These are phyloP conservation scores for Zaprionus gabonicus DNA, from an alignment of 1,140 invertebrate genomes.

Conservation along the genomic window DNA sequence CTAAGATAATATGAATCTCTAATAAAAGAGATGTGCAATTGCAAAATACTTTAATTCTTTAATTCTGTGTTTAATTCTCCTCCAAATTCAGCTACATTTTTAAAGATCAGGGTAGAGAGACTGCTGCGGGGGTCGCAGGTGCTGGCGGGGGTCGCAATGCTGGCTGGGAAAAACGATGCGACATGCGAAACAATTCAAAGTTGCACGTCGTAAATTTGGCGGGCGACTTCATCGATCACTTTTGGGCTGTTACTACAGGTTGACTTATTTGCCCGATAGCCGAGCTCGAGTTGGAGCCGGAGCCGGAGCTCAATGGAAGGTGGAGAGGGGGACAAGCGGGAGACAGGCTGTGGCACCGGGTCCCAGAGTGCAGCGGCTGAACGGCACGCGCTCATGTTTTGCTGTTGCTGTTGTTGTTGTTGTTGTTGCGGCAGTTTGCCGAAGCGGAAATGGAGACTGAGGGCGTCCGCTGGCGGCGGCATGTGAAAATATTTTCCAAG, in stretches of 20 bases:
- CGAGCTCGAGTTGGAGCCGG: constrained; percentile 10
- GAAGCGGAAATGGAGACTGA: constrained; percentile 70
- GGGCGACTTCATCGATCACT: constrained; percentile 83
- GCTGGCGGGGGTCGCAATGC: constrained; percentile 2
- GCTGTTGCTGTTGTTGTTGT: constrained; percentile 35
- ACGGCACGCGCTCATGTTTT: constrained; percentile 76
- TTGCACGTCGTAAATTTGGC: constrained; percentile 83
- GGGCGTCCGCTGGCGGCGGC: constrained; percentile 54
- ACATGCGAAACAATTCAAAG: constrained; percentile 83
- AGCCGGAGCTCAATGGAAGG: not conserved
- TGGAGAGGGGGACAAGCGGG: constrained; percentile 10
- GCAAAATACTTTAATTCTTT: no score
- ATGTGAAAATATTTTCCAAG: constrained; percentile 81
- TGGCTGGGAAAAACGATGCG: constrained; percentile 76
- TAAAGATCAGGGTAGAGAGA: constrained; percentile 8
- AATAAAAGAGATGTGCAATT: no score
- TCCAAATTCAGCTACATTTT: constrained; percentile 9
- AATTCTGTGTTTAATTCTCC: not conserved
- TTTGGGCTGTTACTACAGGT: constrained; percentile 66
- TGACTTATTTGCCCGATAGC: constrained; percentile 76
- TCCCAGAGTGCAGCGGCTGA: constrained; percentile 41
- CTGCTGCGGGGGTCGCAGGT: not conserved
- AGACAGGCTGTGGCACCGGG: constrained; percentile 32
- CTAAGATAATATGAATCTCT: no score
- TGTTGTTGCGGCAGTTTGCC: constrained; percentile 60